Conservation (phyloP, 2,888 invertebrate species). For the Eupithecia subumbrata region DNA sequence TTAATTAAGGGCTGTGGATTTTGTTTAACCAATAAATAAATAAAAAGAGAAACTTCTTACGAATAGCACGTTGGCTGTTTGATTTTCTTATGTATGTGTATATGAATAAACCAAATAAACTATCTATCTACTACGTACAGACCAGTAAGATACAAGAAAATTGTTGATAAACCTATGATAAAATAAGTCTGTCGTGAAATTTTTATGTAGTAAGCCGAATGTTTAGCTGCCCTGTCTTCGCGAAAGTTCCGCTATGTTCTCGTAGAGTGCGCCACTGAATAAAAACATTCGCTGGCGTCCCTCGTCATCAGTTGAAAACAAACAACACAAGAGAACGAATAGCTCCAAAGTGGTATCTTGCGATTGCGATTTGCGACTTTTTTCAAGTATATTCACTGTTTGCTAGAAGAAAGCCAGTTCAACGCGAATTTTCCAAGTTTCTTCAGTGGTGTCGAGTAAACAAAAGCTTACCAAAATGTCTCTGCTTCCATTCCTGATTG, state of each 20-base stretch:
- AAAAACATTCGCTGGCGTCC: constrained; percentile 54
- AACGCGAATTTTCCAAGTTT: neutral
- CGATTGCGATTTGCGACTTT: neutral
- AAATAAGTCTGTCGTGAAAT: neutral
- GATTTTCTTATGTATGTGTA: neutral
- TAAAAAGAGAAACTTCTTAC: no score
- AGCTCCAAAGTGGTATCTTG: constrained; percentile 15
- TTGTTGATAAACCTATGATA: neutral
- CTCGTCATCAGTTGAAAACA: constrained; percentile 57
- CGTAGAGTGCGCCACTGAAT: constrained; percentile 58
- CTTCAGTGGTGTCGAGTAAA: constrained; percentile 14
- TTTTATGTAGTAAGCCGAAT: neutral
- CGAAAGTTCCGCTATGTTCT: constrained; percentile 62
- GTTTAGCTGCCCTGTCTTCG: constrained; percentile 49
- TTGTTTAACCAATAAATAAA: no score
- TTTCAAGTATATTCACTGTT: neutral
- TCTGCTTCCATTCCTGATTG: constrained; percentile 75
- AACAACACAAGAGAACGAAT: constrained; percentile 36
- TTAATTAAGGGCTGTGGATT: no score
- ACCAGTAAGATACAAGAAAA: neutral
- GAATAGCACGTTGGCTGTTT: neutral
- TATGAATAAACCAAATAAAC: neutral
- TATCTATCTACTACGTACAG: neutral
- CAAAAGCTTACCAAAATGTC: constrained; percentile 67
- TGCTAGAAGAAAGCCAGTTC: neutral